Conservation (phyloP, 2,113 vertebrate species). For the Hylia prasina region DNA sequence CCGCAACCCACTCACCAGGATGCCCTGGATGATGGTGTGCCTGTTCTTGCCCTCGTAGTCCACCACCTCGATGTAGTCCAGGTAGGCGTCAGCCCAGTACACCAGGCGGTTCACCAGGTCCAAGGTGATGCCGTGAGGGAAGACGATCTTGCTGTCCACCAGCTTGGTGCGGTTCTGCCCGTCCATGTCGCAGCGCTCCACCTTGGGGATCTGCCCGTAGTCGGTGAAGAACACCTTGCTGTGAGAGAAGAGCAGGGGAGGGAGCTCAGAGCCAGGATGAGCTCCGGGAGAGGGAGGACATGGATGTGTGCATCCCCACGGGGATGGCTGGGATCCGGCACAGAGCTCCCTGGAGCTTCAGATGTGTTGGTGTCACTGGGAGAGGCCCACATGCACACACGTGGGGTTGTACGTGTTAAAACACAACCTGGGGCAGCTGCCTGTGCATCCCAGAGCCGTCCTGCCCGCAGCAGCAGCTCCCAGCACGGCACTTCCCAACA, state of each 20-base stretch:
- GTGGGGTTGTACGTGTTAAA: neutral
- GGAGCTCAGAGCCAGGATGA: neutral
- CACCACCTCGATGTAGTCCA: slow-evolving; percentile 97
- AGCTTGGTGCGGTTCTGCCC: slow-evolving; percentile 97
- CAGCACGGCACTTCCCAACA: neutral
- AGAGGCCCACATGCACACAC: neutral
- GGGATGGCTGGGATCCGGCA: neutral
- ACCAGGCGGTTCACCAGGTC: slow-evolving; percentile 94
- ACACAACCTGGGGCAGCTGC: neutral
- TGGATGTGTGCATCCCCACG: fast-evolving
- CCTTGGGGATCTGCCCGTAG: slow-evolving; percentile 94
- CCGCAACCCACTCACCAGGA: slow-evolving; percentile 80
- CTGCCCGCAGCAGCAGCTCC: no score
- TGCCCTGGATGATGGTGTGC: slow-evolving; percentile 95
- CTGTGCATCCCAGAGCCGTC: fast-evolving
- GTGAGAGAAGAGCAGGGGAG: neutral
- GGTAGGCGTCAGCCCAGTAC: slow-evolving; percentile 96
- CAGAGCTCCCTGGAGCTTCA: neutral
- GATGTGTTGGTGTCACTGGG: neutral
- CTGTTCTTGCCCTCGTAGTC: slow-evolving; percentile 96
- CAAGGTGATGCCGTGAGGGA: slow-evolving; percentile 92
- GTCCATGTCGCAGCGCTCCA: slow-evolving; percentile 96
- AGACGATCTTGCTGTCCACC: slow-evolving; percentile 96
- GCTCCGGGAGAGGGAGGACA: neutral
- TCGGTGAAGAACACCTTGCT: slow-evolving; percentile 98